Evolutionary conservation across 2,888 invertebrate genomes (phyloP), one percentile per base, ranked within the genome.

Genomic region (Notodonta dromedarius): DNA sequence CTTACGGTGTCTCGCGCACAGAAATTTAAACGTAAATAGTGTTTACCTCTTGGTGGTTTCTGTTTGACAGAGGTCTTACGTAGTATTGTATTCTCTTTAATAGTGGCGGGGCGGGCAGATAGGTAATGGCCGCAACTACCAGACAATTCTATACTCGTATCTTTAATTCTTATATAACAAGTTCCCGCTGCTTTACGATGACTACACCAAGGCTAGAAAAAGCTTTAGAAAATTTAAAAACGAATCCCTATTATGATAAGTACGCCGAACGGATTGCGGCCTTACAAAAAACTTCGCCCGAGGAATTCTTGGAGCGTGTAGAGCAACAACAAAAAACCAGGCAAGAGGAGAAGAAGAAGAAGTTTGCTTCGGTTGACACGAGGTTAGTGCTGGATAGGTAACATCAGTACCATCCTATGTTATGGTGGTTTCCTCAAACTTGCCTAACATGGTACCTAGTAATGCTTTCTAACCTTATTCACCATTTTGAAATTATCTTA

Each of bases 221-320:
- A 72, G 91, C 92, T 16, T 62, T 94, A 57, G 95, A 95, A 67
- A 93, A 94, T 69, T 80, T 95, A 63, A 90, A 94, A 81, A 87
- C 83, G 5, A 98, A 98, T 89, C 97, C 97, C 0, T 98, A 96
- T 82, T 98, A 94, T 78, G 96, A 96, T 16, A 98, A 98, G 80
- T 98, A 98, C 88, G 96, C 97, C 0, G 88, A 94, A 2, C 97
- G 97, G 84, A 96, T 98, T 68, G 95, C 96, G 0, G 91, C 94
- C 64, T 82, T 97, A 24, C 97, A 97, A 82, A 91, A 96, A 84
- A 95, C 96, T 0, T 95, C 96, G 4, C 97, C 97, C 0, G 96
- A 96, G 72, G 97, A 97, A 82, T 97, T 97, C 79, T 76, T 96
- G 55, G 87, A 94, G 44, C 94, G 95, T 67, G 85, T 96, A 12